Evolutionary conservation across 2,113 vertebrate species (phyloP), one percentile per base, ranked within the genome.

Genomic region (Nibea coibor): DNA sequence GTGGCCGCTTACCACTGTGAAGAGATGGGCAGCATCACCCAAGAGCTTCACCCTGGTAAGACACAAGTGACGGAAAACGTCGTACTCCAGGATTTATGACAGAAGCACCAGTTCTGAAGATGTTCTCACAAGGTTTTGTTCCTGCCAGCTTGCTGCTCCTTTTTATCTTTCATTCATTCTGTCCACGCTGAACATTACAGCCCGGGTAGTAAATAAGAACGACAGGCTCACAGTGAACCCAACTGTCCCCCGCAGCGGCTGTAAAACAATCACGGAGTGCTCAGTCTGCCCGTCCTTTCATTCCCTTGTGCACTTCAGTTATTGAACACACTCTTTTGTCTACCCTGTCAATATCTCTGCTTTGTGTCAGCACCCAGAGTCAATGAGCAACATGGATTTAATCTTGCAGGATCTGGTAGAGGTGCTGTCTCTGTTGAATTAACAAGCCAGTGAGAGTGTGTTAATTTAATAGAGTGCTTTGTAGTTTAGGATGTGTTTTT

Each of bases 31-130:
- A 0, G 98, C 98, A 2, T 99, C 98, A 0, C 98, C 98, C 59
- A 99, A 99, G 92, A 99, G 98, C 93, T 99, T 99, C 92, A 99
- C 98, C 6, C 93, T 99, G 97, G 98, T 99, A 96, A 89, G 92
- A 51, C 5, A 11, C 31, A 6, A 45, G 12, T 12, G 43, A 45
- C 14, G 9, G 31, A 22, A 35, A 12, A 7, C 12, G 35, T n/a
- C 12, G 14, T 50, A 3, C 1, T 12, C 11, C 48, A 53, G 39
- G 35, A 66, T 56, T 75, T 15, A 45, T 31, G n/a, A 48, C 24
- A 57, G 26, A 71, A 16, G 15, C 17, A 6, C 31, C n/a, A 6
- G 24, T 2, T 35, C 24, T 66, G 35, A 57, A 54, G 54, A 19
- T 45, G 1, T 35, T 19, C 7, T 53, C 16, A 10, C 43, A 74